Evolutionary conservation across 1,140 invertebrate genomes (phyloP), one percentile per base, ranked within the genome.

Genomic region (Ceratina calcarata): DNA sequence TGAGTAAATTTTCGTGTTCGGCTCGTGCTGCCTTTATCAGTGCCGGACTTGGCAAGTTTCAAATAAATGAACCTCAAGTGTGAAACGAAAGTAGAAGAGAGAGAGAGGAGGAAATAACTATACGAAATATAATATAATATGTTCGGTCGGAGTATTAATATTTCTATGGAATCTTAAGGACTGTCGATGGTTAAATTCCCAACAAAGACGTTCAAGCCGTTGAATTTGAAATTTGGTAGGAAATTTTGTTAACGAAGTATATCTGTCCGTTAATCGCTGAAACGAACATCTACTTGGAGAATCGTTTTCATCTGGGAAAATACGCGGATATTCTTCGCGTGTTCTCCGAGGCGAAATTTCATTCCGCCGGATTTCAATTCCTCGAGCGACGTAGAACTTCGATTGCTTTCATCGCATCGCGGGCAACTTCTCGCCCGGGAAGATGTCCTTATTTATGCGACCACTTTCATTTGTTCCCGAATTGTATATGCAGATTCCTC

Each of bases 401-500:
- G 70, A 72, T 62, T 61, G 45, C 60, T 73, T 51, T 60, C 60
- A 53, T 73, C 60, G n/a, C 60, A 53, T 73, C 60, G n/a, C 2
- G 4, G 20, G n/a, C 18, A 62, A 64, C 62, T 74, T 74, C 45
- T 18, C 6, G 27, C 37, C 37, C 10, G 12, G 37, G 53, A 49
- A 58, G 20, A 76, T 68, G 51, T 45, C 53, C 58, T 53, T 27
- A 67, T 68, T 68, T 68, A 76, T 49, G 53, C 64, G 22, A 16
- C 62, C 61, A 37, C 10, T 20, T 18, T 57, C 32, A 24, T 68
- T 65, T 37, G 2, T 37, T 16, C 27, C 15, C 53, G 13, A 18
- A 20, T 76, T 68, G 20, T 49, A 60, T 68, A 76, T 76, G 64
- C 37, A 76, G 57, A 76, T 67, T 60, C 37, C 37, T 16, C 73